These are phyloP conservation scores for Drosophila tristis DNA, from an alignment of 1,140 invertebrate genomes.

Conservation along the genomic window DNA sequence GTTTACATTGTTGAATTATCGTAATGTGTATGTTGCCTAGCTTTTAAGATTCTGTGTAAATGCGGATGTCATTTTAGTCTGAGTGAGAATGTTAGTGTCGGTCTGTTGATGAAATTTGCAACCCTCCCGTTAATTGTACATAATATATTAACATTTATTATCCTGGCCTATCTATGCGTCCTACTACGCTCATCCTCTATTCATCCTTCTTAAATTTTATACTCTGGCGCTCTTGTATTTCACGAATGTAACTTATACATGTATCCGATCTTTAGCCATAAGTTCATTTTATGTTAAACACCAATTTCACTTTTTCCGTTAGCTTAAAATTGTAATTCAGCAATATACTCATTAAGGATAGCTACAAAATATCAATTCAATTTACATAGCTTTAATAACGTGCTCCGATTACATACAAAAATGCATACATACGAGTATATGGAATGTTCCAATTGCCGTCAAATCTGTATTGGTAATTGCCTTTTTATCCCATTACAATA, in stretches of 20 bases:
- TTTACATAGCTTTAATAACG: conserved; percentile 26
- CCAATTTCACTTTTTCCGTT: conserved; percentile 24
- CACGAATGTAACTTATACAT: conserved; percentile 30
- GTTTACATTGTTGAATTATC: conserved; percentile 66
- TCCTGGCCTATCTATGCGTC: conserved; percentile 19
- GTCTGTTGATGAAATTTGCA: conserved; percentile 57
- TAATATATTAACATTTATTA: conserved; percentile 24
- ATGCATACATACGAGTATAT: conserved; percentile 30
- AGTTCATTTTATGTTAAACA: conserved; percentile 25
- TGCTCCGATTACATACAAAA: conserved; percentile 36
- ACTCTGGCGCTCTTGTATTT: conserved; percentile 45
- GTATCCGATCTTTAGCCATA: conserved; percentile 44
- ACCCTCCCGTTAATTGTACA: conserved; percentile 58
- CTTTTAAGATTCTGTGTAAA: conserved; percentile 64
- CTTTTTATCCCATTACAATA: conserved; percentile 25
- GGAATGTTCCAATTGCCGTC: conserved; percentile 30
- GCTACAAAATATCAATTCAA: conserved; percentile 14
- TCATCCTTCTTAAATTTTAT: conserved; percentile 31
- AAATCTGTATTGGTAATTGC: conserved; percentile 27
- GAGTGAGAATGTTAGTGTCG: conserved; percentile 32
- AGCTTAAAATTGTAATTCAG: conserved; percentile 37
- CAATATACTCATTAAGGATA: conserved; percentile 45
- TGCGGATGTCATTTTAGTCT: conserved; percentile 64
- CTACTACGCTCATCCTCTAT: conserved; percentile 22
- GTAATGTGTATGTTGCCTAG: conserved; percentile 72